Conservation (phyloP, 2,888 invertebrate species). For the Anagyrus pseudococci region DNA sequence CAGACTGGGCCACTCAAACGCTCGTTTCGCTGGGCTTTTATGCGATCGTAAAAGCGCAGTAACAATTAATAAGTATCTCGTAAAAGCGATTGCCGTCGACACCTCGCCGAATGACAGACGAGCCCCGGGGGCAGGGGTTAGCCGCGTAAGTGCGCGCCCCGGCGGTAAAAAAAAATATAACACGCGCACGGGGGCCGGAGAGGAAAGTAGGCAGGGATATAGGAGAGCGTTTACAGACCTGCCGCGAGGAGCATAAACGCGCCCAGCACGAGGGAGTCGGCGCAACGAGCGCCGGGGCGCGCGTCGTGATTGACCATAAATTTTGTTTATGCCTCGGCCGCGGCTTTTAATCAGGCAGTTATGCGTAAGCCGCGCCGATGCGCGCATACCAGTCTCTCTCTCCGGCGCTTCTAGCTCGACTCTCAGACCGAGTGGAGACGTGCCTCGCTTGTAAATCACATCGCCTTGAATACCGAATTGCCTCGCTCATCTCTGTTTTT, state of each 20-base stretch:
- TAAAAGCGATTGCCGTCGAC: conserved; percentile 68
- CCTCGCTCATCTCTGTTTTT: conserved; percentile 3
- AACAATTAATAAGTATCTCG: conserved; percentile 69
- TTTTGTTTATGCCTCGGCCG: conserved; percentile 55
- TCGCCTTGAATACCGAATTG: conserved; percentile 14
- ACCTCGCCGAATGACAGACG: conserved; percentile 64
- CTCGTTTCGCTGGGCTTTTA: conserved; percentile 63
- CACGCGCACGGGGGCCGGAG: too few species aligned
- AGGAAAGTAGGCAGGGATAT: background rate
- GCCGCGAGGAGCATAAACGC: background rate
- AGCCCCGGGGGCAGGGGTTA: conserved; percentile 38
- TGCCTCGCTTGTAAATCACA: conserved; percentile 35
- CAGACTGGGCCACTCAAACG: conserved; percentile 47
- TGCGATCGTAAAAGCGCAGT: conserved; percentile 65
- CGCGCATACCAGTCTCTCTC: conserved; percentile 21
- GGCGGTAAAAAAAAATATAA: too few species aligned
- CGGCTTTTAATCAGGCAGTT: conserved; percentile 60
- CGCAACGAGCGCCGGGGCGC: background rate
- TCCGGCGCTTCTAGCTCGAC: too few species aligned
- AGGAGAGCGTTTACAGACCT: background rate
- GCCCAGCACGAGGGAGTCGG: too few species aligned
- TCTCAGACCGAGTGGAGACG: too few species aligned
- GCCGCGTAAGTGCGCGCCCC: background rate
- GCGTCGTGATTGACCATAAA: conserved; percentile 55
- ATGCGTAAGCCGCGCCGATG: conserved; percentile 39